These are phyloP conservation scores for Trichogramma pretiosum DNA, from an alignment of 1,140 invertebrate genomes.

Conservation along the genomic window DNA sequence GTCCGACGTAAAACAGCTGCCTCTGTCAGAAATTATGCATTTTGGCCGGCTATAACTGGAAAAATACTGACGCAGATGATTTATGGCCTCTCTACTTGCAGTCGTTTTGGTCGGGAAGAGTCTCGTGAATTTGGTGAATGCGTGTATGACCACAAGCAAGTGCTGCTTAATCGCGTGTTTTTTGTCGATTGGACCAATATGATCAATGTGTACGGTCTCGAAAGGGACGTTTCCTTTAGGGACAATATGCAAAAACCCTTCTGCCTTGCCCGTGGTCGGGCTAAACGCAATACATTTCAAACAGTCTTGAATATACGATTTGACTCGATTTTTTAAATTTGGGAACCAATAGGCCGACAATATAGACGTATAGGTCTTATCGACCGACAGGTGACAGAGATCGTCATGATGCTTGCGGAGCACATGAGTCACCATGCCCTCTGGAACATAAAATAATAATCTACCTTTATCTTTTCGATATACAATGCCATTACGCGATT, in stretches of 20 bases:
- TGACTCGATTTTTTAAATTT: background rate
- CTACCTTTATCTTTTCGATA: conserved; percentile 10
- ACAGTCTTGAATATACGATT: conserved; percentile 9
- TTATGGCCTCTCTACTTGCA: conserved; percentile 2
- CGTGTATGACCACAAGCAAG: conserved; percentile 34
- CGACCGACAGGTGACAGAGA: conserved; percentile 20
- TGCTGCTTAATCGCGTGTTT: conserved; percentile 19
- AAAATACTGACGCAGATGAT: background rate
- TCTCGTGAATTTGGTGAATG: conserved; percentile 36
- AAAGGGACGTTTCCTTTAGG: conserved; percentile 27
- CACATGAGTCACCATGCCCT: conserved; percentile 14
- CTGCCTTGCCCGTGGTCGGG: conserved; percentile 22
- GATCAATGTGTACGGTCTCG: conserved; percentile 27
- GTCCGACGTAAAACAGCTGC: conserved; percentile 11
- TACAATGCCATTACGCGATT: conserved; percentile 8
- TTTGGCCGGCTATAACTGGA: conserved; percentile 15
- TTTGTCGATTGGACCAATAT: conserved; percentile 24
- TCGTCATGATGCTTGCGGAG: conserved; percentile 19
- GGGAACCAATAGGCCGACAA: conserved; percentile 14
- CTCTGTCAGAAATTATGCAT: conserved; percentile 17
- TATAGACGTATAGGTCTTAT: too few relatives aligned
- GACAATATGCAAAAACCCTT: conserved; percentile 24
- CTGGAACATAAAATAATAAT: conserved; percentile 22
- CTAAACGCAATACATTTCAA: conserved; percentile 11
- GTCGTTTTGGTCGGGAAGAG: conserved; percentile 7